These are phyloP conservation scores for Polydrusus tereticollis DNA, from an alignment of 2,888 invertebrate species.

Conservation along the genomic window DNA sequence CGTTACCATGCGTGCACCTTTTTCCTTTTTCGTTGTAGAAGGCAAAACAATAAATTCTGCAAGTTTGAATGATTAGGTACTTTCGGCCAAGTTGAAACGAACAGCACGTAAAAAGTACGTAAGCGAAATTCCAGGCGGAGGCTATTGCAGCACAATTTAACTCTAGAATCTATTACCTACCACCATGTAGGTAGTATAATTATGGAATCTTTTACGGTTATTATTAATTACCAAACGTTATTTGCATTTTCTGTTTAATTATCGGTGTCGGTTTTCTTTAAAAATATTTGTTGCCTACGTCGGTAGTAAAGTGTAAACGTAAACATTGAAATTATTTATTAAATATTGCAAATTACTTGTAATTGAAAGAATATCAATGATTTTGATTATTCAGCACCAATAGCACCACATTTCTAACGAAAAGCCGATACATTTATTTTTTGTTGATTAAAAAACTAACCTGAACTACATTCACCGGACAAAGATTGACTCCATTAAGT, in stretches of 20 bases:
- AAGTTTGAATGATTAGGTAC: constrained; percentile 35
- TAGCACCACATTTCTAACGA: neutral
- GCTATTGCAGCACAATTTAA: constrained; percentile 33
- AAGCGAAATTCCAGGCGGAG: constrained; percentile 16
- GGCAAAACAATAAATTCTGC: constrained; percentile 35
- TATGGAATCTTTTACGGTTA: constrained; percentile 20
- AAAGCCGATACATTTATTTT: no score
- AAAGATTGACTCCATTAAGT: no score
- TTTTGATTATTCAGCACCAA: no score
- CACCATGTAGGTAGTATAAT: constrained; percentile 41
- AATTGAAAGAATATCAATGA: neutral
- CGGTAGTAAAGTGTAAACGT: neutral
- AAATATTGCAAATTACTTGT: neutral
- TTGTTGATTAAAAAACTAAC: no score
- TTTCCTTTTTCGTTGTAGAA: constrained; percentile 21
- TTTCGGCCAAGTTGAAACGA: constrained; percentile 38
- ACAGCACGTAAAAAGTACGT: constrained; percentile 26
- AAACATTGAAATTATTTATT: neutral
- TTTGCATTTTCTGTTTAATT: constrained; percentile 31
- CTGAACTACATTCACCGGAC: no score
- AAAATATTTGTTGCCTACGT: neutral
- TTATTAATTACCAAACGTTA: constrained; percentile 36
- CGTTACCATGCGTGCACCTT: constrained; percentile 20
- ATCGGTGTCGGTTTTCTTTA: neutral
- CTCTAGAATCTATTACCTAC: constrained; percentile 40